A percentile compares a stretch with the other conserved stretches of the same genome.
Evolutionary conservation across 2,888 invertebrate genomes (phyloP).

Genomic region (Conops quadrifasciatus): DNA sequence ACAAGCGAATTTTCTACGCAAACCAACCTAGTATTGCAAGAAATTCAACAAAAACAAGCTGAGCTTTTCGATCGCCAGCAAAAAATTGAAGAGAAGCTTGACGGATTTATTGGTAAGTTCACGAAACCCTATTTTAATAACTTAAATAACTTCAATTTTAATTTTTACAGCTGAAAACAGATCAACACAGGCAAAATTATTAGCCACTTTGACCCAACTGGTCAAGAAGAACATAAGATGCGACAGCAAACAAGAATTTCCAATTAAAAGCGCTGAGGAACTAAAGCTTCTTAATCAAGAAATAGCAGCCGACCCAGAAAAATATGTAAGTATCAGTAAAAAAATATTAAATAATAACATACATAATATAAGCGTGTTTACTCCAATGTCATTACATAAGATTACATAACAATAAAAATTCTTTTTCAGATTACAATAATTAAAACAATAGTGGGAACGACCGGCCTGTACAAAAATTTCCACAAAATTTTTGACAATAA

Average conservation of each 20-base stretch:
- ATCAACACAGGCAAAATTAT: too few species aligned
- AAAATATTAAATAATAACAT: background rate
- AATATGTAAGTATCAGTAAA: constrained; percentile 2
- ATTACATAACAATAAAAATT: background rate
- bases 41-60: too few species aligned
- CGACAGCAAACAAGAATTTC: background rate
- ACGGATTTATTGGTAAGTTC: too few species aligned
- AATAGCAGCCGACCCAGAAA: background rate
- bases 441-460: background rate
- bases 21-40: too few species aligned
- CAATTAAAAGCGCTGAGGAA: background rate
- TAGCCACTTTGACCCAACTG: too few species aligned
- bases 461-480: constrained; percentile 1
- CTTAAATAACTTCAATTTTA: too few species aligned
- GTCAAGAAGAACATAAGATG: too few species aligned
- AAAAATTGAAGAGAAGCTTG: too few species aligned
- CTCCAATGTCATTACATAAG: background rate
- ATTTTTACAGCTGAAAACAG: too few species aligned
- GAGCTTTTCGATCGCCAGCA: too few species aligned
- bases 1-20: too few species aligned
- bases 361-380: background rate
- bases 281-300: background rate
- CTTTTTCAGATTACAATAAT: background rate
- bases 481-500: background rate
- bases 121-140: too few species aligned